A percentile compares a stretch with the other conserved stretches of the same genome.
These are phyloP conservation scores for Zaprionus nigranus DNA, from an alignment of 1,140 invertebrate genomes.

Conservation along the genomic window DNA sequence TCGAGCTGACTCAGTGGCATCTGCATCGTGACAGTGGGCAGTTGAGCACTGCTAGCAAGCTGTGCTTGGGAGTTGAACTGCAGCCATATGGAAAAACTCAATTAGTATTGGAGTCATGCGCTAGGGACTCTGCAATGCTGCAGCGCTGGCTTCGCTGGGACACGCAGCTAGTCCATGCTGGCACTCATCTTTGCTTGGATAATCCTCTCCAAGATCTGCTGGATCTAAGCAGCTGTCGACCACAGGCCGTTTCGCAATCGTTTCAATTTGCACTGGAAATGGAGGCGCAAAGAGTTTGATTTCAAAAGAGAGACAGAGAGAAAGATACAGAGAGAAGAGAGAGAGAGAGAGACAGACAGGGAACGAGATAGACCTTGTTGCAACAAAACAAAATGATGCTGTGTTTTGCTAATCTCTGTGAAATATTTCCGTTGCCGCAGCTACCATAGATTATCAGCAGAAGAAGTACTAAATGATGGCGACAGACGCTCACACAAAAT, in stretches of 20 bases:
- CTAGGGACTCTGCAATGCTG: neutral
- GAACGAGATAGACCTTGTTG: neutral
- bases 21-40: slow-evolving; percentile 53
- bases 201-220: slow-evolving; percentile 62
- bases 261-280: slow-evolving; percentile 79
- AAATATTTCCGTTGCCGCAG: slow-evolving; percentile 67
- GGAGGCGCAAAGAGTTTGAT: slow-evolving; percentile 27
- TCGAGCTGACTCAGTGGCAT: slow-evolving; percentile 64
- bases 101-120: slow-evolving; percentile 34
- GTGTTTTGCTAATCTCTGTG: slow-evolving; percentile 78
- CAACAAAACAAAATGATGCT: slow-evolving; percentile 70
- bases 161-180: slow-evolving; percentile 59
- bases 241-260: slow-evolving; percentile 61
- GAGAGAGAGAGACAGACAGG: neutral
- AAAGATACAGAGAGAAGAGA: no score
- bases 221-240: slow-evolving; percentile 58
- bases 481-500: slow-evolving; percentile 11
- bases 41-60: slow-evolving; percentile 31
- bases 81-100: neutral
- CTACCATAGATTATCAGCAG: slow-evolving; percentile 55
- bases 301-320: neutral
- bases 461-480: slow-evolving; percentile 71
- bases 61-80: slow-evolving; percentile 39
- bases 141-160: slow-evolving; percentile 64
- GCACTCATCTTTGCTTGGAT: slow-evolving; percentile 71